Base-by-base conservation (phyloP, 2,888 invertebrate species). In the Amblyteles armatorius region DNA sequence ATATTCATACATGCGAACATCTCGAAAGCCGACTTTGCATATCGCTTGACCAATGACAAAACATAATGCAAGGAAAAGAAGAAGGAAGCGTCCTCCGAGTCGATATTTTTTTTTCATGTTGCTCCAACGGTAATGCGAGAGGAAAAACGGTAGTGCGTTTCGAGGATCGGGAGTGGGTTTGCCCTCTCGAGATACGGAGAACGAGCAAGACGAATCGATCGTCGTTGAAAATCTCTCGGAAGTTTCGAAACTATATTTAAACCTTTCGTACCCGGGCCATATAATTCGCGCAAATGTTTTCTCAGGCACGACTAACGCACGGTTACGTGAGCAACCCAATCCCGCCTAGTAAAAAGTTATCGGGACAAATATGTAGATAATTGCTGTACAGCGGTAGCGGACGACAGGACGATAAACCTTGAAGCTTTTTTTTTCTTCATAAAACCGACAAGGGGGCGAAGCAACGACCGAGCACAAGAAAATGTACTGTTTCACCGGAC, bases 11-110 rank as follows among this genome's bases (percentile, higher is more conserved):
- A 65, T 77, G 65, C 69, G 71, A 33, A 72, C 76, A 55, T 78
- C 69, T 77, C 65, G 63, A 78, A 72, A 78, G 71, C 29, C 63
- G 65, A 78, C 57, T 71, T 65, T 72, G 82, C 76, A 69, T 77
- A 82, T 65, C 71, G 48, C 57, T 71, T 79, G 71, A 65, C 79
- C 79, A 36, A 36, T 4, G 60, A 50, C 50, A 13, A 65, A 76
- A 63, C 16, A 76, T 76, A 36, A 65, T 36, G 52, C 19, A 19
- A 33, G 50, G 33, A 36, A 60, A 44, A 26, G 63, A 63, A 60
- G 13, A 16, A 63, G 29, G 29, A 33, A 63, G 16, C 33, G 5
- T 63, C 26, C 26, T 29, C 26, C 29, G 29, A 63, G 6, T 33
- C 29, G 33, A 16, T 63, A 7, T 29, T 29, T 5, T 33, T 57